These are phyloP conservation scores for Cacoxenus indagator DNA, from an alignment of 2,888 invertebrate species.

Conservation along the genomic window DNA sequence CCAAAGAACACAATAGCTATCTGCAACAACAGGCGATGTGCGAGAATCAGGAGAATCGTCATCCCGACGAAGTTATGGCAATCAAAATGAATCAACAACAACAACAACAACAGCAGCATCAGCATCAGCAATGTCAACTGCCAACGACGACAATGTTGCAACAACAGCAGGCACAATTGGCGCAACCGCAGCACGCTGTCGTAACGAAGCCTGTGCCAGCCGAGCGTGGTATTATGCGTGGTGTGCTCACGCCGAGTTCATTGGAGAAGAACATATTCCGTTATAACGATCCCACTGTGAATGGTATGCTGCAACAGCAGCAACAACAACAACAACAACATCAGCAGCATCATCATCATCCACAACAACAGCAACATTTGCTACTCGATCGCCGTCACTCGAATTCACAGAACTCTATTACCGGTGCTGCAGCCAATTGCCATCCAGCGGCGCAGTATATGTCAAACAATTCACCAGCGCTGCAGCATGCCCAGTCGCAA, in stretches of 20 bases:
- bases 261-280: slow-evolving; percentile 71
- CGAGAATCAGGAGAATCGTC: slow-evolving; percentile 67
- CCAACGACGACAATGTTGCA: slow-evolving; percentile 35
- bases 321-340: slow-evolving; percentile 50
- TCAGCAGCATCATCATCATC: slow-evolving; percentile 47
- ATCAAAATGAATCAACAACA: slow-evolving; percentile 62
- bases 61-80: slow-evolving; percentile 69
- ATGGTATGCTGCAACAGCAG: slow-evolving; percentile 64
- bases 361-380: slow-evolving; percentile 25
- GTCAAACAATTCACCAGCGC: no score
- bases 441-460: no score
- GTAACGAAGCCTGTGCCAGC: slow-evolving; percentile 64
- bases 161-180: slow-evolving; percentile 59
- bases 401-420: slow-evolving; percentile 67
- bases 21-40: slow-evolving; percentile 43
- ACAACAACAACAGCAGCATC: slow-evolving; percentile 13
- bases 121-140: slow-evolving; percentile 66
- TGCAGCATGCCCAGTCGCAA: slow-evolving; percentile 70
- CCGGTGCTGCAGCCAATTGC: slow-evolving; percentile 49
- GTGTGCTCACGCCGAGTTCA: slow-evolving; percentile 69
- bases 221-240: slow-evolving; percentile 70
- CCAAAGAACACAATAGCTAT: slow-evolving; percentile 65
- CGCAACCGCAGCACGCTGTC: slow-evolving; percentile 66
- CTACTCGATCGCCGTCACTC: slow-evolving; percentile 56
- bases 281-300: slow-evolving; percentile 71